A percentile compares a stretch with the other conserved stretches of the same genome.
These are phyloP conservation scores for Dasypolia templi DNA, from an alignment of 2,888 invertebrate genomes.

Conservation along the genomic window DNA sequence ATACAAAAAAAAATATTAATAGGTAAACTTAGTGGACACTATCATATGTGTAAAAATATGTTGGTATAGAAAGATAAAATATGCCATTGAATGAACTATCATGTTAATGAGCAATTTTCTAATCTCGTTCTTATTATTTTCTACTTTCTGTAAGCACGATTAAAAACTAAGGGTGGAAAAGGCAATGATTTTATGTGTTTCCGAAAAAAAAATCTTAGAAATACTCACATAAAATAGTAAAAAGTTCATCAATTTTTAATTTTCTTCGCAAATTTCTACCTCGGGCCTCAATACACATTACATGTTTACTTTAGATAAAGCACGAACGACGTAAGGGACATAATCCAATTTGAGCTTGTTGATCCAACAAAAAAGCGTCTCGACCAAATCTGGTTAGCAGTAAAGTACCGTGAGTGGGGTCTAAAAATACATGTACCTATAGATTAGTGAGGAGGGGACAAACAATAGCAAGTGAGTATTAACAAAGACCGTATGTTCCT, in stretches of 20 bases:
- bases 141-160: neutral
- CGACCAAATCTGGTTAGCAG: constrained; percentile 64
- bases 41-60: neutral
- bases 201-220: neutral
- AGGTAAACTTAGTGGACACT: neutral
- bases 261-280: constrained; percentile 3
- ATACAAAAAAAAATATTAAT: neutral
- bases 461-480: constrained; percentile 78
- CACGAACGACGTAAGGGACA: constrained; percentile 65
- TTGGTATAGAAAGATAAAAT: neutral
- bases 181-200: neutral
- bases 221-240: neutral
- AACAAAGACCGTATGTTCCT: constrained; percentile 77
- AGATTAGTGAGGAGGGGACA: constrained; percentile 64
- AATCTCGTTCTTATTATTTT: constrained; percentile 7
- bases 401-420: constrained; percentile 60
- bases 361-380: constrained; percentile 68
- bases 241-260: constrained; percentile 13
- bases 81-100: neutral
- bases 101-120: neutral
- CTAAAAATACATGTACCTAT: constrained; percentile 65
- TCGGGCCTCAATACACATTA: constrained; percentile 25
- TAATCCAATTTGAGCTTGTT: constrained; percentile 75
- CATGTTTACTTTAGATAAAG: constrained; percentile 37
- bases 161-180: neutral